phyloP scores from a whole-genome alignment of 2,888 invertebrate species.

The Lasiommata megera region DNA sequence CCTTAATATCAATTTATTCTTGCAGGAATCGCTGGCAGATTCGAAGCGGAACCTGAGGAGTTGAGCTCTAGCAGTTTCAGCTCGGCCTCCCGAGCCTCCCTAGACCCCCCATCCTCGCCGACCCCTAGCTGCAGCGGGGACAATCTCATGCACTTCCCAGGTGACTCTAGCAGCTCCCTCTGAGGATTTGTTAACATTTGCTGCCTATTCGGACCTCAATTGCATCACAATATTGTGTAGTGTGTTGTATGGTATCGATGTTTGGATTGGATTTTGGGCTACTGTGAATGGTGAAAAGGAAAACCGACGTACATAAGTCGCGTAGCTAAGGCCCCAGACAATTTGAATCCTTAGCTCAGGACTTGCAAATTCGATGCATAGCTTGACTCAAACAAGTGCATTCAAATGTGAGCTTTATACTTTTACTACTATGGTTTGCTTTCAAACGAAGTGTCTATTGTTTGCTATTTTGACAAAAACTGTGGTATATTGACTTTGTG shows the following conservation, averaged over 20 bases:
- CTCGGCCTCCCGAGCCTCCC: constrained; percentile 89
- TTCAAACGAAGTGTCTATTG: too few relatives aligned
- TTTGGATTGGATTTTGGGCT: constrained; percentile 1
- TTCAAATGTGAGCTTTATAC: too few relatives aligned
- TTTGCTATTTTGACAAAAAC: too few relatives aligned
- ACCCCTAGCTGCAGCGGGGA: constrained; percentile 89
- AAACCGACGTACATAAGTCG: too few relatives aligned
- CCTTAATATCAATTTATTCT: constrained; percentile 17
- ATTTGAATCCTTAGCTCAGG: too few relatives aligned
- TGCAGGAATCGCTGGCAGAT: constrained; percentile 70
- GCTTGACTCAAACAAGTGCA: too few relatives aligned
- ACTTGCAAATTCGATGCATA: too few relatives aligned
- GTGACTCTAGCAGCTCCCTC: constrained; percentile 86
- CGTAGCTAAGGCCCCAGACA: too few relatives aligned
- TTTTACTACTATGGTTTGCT: too few relatives aligned
- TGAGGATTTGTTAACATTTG: constrained; percentile 32
- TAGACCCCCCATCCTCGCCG: constrained; percentile 86
- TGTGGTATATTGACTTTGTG: too few relatives aligned
- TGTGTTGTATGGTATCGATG: neutral
- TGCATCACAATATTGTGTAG: constrained; percentile 12
- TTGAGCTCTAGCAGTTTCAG: constrained; percentile 92
- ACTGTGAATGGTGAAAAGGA: constrained; percentile 8
- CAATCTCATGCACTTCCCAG: constrained; percentile 89
- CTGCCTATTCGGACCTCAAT: constrained; percentile 30
- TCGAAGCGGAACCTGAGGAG: constrained; percentile 87